phyloP scores from a whole-genome alignment of 2,113 vertebrate genomes.

The Nannobrachium achirus region DNA sequence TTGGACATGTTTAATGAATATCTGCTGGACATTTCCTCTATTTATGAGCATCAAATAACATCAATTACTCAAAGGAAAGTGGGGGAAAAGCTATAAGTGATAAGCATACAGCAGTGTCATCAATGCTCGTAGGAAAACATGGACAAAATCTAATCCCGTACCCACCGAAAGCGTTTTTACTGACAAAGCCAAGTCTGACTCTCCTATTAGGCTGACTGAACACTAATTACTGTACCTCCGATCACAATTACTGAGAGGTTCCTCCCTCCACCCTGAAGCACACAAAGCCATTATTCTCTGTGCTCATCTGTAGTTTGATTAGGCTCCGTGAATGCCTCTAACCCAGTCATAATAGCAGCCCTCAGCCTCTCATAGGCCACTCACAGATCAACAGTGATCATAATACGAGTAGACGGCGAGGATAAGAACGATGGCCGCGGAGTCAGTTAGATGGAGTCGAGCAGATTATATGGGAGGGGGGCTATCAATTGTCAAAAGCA shows the following conservation, averaged over 20 bases:
- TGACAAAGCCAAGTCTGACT: slow-evolving; percentile 49
- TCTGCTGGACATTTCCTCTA: too few species aligned
- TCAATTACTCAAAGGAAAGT: too few species aligned
- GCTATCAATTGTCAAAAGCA: slow-evolving; percentile 64
- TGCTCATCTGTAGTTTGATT: slow-evolving; percentile 71
- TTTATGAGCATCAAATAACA: too few species aligned
- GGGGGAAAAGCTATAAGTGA: too few species aligned
- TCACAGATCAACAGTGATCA: slow-evolving; percentile 73
- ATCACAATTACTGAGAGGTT: slow-evolving; percentile 61
- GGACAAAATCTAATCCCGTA: slow-evolving; percentile 26
- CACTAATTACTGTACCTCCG: slow-evolving; percentile 68
- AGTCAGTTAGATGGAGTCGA: slow-evolving; percentile 60
- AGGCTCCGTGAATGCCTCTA: slow-evolving; percentile 68
- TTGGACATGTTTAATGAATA: neutral
- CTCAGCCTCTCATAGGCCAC: slow-evolving; percentile 66
- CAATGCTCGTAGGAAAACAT: slow-evolving; percentile 24
- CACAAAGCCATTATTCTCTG: slow-evolving; percentile 67
- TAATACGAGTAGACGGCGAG: slow-evolving; percentile 69
- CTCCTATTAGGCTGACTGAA: slow-evolving; percentile 58
- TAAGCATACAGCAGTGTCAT: slow-evolving; percentile 23
- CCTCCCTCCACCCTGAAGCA: slow-evolving; percentile 51
- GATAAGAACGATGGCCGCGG: slow-evolving; percentile 65
- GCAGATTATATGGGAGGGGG: slow-evolving; percentile 63
- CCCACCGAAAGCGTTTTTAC: slow-evolving; percentile 48
- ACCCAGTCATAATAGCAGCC: slow-evolving; percentile 69